These are phyloP conservation scores for Pammene fasciana DNA, from an alignment of 2,888 invertebrate species.

Conservation along the genomic window DNA sequence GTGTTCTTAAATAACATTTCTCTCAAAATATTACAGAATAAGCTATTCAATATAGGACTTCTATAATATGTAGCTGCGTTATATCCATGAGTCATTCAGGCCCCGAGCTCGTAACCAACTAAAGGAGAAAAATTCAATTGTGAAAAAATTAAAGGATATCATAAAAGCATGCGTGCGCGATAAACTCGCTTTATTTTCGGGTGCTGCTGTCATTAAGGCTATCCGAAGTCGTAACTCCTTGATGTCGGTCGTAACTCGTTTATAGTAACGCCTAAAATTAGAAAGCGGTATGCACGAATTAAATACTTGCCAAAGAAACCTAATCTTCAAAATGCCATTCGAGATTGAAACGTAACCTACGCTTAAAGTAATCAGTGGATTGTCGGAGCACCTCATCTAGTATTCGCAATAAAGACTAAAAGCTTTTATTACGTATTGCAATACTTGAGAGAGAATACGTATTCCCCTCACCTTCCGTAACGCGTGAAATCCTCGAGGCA, in stretches of 20 bases:
- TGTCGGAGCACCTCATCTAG: slow-evolving; percentile 27
- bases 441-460: slow-evolving; percentile 41
- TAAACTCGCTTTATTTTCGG: slow-evolving; percentile 75
- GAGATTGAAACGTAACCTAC: slow-evolving; percentile 34
- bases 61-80: too few relatives aligned
- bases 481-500: slow-evolving; percentile 45
- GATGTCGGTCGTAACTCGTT: slow-evolving; percentile 78
- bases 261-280: slow-evolving; percentile 76
- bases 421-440: slow-evolving; percentile 44
- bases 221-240: slow-evolving; percentile 71
- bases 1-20: too few relatives aligned
- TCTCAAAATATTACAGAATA: too few relatives aligned
- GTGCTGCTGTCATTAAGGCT: slow-evolving; percentile 72
- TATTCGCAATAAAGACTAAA: slow-evolving; percentile 44
- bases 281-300: slow-evolving; percentile 59
- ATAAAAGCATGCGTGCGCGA: slow-evolving; percentile 65
- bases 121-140: slow-evolving; percentile 48
- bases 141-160: slow-evolving; percentile 56
- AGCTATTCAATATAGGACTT: too few relatives aligned
- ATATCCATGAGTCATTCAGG: too few relatives aligned
- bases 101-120: too few relatives aligned
- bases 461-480: slow-evolving; percentile 43
- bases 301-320: slow-evolving; percentile 44
- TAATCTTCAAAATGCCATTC: slow-evolving; percentile 38
- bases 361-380: slow-evolving; percentile 22